Conservation (phyloP, 2,113 vertebrate genomes). For the Bujurquina vittata region DNA sequence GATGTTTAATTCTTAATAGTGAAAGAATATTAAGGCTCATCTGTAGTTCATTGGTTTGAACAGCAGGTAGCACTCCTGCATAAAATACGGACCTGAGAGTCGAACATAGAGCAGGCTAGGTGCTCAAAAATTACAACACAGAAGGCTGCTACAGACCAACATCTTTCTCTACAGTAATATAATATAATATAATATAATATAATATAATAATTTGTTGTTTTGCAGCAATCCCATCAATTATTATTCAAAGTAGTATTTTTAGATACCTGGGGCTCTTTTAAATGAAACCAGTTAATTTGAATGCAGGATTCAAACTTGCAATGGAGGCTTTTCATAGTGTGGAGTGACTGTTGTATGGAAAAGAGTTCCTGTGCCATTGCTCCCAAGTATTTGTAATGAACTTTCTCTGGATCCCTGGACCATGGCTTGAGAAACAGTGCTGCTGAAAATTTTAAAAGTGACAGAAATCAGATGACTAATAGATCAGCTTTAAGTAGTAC, state of each 20-base stretch:
- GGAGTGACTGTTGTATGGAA: not conserved
- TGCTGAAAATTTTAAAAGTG: conserved; percentile 25
- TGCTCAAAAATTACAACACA: not conserved
- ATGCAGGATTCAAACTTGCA: not conserved
- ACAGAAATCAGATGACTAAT: conserved; percentile 27
- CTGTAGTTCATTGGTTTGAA: not conserved
- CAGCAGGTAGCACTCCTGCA: not conserved
- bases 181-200: not conserved
- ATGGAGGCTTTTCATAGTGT: fast-evolving
- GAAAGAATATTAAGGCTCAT: not conserved
- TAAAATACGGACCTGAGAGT: not conserved
- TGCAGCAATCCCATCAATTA: not conserved
- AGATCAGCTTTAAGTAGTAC: conserved; percentile 37
- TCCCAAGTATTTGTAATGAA: not conserved
- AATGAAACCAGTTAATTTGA: not conserved
- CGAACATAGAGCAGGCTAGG: not conserved
- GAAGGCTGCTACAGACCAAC: not conserved
- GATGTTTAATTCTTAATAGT: fast-evolving
- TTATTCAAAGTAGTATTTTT: not conserved
- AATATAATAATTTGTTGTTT: not conserved
- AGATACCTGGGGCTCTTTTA: not conserved
- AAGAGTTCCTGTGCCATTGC: not conserved
- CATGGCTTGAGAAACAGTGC: not conserved
- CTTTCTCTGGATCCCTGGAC: not conserved
- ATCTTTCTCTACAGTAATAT: not conserved